Percentiles rank a stretch among this genome's conserved stretches.
Conservation (phyloP, 2,888 invertebrate genomes). For the Conops quadrifasciatus region DNA sequence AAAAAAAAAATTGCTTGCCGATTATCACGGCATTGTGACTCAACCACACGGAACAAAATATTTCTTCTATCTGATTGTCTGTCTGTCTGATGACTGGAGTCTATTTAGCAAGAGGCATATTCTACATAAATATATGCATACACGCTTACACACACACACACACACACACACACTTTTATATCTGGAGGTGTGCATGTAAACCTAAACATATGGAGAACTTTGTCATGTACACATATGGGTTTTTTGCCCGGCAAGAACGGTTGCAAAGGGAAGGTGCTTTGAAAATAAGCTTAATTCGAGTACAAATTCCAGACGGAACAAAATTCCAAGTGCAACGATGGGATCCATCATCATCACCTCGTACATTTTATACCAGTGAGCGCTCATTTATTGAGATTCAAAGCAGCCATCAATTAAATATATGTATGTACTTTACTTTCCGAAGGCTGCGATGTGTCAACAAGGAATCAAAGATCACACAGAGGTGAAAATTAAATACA, state of each 20-base stretch:
- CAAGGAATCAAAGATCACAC: not conserved
- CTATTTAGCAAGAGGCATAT: constrained; percentile 14
- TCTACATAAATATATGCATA: constrained; percentile 19
- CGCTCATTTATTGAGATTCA: too few species aligned
- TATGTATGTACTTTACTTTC: not conserved
- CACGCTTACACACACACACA: constrained; percentile 12
- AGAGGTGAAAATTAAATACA: not conserved
- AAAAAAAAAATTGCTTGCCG: constrained; percentile 29
- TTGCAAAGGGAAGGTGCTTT: too few species aligned
- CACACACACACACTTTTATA: not conserved
- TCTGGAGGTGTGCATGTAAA: not conserved
- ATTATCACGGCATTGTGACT: constrained; percentile 30
- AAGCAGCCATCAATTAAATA: not conserved
- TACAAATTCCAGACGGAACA: too few species aligned
- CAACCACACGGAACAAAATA: constrained; percentile 24
- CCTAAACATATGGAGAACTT: not conserved
- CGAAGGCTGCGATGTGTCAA: not conserved
- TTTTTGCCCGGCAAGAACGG: too few species aligned
- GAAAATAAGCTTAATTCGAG: too few species aligned
- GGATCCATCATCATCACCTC: too few species aligned
- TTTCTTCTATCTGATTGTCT: constrained; percentile 31
- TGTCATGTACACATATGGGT: too few species aligned
- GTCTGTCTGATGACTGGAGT: constrained; percentile 7
- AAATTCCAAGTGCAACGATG: too few species aligned
- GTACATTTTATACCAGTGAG: too few species aligned